Evolutionary conservation across 2,888 invertebrate species (phyloP).

Genomic region (Latheticus oryzae): DNA sequence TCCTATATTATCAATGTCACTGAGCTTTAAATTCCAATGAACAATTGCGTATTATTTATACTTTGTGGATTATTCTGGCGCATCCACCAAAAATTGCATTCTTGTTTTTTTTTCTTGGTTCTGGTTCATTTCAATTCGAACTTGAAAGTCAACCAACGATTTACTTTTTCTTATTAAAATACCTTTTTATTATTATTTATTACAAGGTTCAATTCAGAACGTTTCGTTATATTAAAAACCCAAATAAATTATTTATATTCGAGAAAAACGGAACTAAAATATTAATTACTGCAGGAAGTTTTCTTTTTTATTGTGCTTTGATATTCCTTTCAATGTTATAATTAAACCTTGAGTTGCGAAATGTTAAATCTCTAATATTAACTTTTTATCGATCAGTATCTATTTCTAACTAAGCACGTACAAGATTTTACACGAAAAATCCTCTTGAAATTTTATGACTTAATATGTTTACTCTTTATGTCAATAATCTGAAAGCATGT

Average conservation of each 20-base stretch:
- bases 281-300: conserved; percentile 30
- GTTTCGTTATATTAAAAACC: conserved; percentile 10
- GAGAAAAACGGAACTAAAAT: conserved; percentile 28
- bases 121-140: conserved; percentile 35
- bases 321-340: conserved; percentile 16
- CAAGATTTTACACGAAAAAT: no score
- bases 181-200: conserved; percentile 16
- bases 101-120: conserved; percentile 4
- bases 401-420: no score
- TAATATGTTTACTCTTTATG: no score
- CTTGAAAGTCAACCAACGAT: conserved; percentile 22
- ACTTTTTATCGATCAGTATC: no score
- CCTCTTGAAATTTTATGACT: neutral
- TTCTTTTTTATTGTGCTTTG: conserved; percentile 10
- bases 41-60: neutral
- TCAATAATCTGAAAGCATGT: no score
- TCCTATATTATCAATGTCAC: no score
- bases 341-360: conserved; percentile 29
- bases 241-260: conserved; percentile 32
- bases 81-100: conserved; percentile 20
- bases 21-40: conserved; percentile 1
- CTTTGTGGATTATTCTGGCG: conserved; percentile 14
- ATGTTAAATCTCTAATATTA: no score
- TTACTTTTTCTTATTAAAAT: conserved; percentile 18
- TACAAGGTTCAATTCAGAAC: conserved; percentile 30